Evolutionary conservation across 2,888 invertebrate species (phyloP).

Genomic region (Bombylius major): DNA sequence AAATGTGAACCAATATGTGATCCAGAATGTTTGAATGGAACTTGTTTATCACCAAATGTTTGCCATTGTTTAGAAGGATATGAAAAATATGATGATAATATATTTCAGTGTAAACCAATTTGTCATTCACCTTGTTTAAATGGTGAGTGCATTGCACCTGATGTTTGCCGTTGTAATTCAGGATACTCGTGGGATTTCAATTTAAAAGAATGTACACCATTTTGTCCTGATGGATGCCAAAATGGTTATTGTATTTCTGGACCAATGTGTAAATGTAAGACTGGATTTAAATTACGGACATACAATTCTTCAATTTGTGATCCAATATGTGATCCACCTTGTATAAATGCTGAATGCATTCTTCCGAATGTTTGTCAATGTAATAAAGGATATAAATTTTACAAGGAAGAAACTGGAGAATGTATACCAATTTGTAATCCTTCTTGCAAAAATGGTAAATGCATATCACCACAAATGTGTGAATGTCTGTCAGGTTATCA

Average conservation of each 20-base stretch:
- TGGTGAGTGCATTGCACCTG: conserved; percentile 16
- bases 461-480: conserved; percentile 4
- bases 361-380: conserved; percentile 30
- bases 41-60: conserved; percentile 3
- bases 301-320: conserved; percentile 25
- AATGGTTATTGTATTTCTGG: conserved; percentile 31
- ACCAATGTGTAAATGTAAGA: conserved; percentile 2
- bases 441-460: conserved; percentile 1
- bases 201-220: conserved; percentile 24
- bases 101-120: neutral
- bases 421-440: conserved; percentile 7
- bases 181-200: neutral
- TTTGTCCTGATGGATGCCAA: conserved; percentile 40
- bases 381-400: conserved; percentile 17
- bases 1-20: conserved; percentile 5
- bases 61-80: conserved; percentile 1
- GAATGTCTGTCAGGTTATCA: conserved; percentile 3
- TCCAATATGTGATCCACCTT: conserved; percentile 28
- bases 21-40: conserved; percentile 7
- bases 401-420: neutral
- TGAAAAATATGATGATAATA: neutral
- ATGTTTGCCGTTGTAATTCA: neutral
- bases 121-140: conserved; percentile 4
- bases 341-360: conserved; percentile 36
- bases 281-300: conserved; percentile 19